phyloP scores from a whole-genome alignment of 2,113 vertebrate species.

The Neotoma lepida region DNA sequence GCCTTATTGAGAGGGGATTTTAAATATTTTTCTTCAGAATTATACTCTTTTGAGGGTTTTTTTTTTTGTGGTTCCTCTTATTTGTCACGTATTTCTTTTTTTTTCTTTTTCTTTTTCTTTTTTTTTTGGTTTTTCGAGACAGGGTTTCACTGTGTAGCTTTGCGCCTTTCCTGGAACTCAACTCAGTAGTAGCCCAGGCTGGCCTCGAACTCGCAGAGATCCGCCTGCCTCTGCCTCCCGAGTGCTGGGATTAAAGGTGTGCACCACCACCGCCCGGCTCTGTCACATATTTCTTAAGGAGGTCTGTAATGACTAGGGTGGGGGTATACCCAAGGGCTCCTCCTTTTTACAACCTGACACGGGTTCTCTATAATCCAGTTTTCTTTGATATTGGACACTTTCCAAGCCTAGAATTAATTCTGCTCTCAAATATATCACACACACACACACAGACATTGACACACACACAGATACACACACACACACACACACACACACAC shows the following conservation, averaged over 20 bases:
- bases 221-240: too few relatives aligned
- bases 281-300: slow-evolving; percentile 68
- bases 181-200: too few relatives aligned
- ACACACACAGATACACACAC: background rate
- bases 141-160: too few relatives aligned
- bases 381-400: slow-evolving; percentile 59
- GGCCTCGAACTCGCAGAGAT: too few relatives aligned
- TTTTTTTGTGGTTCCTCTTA: slow-evolving; percentile 60
- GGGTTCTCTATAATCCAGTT: slow-evolving; percentile 60
- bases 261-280: too few relatives aligned
- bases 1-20: slow-evolving; percentile 55
- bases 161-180: too few relatives aligned
- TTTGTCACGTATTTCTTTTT: slow-evolving; percentile 55
- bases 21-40: slow-evolving; percentile 68
- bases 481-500: background rate
- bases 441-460: background rate
- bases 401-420: slow-evolving; percentile 57
- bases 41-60: slow-evolving; percentile 65
- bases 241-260: too few relatives aligned
- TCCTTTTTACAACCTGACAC: background rate
- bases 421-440: slow-evolving; percentile 21
- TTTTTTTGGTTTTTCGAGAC: too few relatives aligned
- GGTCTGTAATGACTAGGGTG: background rate
- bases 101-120: too few relatives aligned
- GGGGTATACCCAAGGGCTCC: slow-evolving; percentile 7